Percentiles rank a stretch among this genome's conserved stretches.
phyloP scores from a whole-genome alignment of 37 sponge, comb jelly and placozoan species.

The Aphrocallistes beatrix region DNA sequence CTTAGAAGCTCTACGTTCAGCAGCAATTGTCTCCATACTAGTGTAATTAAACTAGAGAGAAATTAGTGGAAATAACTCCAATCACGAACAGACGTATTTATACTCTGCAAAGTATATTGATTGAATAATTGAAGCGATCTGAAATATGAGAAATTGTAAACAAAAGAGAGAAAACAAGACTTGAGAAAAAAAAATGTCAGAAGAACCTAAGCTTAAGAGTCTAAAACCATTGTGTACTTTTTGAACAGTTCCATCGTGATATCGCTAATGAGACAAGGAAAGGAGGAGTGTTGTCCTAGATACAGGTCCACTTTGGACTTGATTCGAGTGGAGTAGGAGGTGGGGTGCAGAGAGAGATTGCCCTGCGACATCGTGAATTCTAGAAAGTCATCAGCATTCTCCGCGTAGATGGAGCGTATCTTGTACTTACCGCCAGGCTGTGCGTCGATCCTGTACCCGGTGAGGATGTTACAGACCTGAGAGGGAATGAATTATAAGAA shows the following conservation, averaged over 20 bases:
- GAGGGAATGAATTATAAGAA: no score
- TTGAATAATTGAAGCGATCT: no score
- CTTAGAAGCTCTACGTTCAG: background rate
- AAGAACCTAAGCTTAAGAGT: no score
- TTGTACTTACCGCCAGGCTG: background rate
- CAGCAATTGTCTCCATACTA: background rate
- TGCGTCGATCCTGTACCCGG: background rate
- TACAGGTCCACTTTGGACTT: background rate
- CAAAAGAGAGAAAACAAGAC: no score
- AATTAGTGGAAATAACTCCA: no score
- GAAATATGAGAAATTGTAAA: no score
- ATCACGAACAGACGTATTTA: no score
- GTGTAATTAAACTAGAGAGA: no score
- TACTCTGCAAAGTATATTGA: no score
- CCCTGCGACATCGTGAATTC: background rate
- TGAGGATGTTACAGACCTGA: background rate
- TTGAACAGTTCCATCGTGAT: background rate
- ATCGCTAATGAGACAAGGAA: background rate
- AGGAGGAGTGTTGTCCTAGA: background rate
- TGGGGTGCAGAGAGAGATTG: background rate
- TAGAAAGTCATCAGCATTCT: background rate
- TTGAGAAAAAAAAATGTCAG: no score
- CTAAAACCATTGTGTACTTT: background rate
- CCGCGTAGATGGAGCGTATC: constrained; percentile 7
- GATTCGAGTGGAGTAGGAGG: background rate